phyloP scores from a whole-genome alignment of 2,113 vertebrate species.

The Apus apus region DNA sequence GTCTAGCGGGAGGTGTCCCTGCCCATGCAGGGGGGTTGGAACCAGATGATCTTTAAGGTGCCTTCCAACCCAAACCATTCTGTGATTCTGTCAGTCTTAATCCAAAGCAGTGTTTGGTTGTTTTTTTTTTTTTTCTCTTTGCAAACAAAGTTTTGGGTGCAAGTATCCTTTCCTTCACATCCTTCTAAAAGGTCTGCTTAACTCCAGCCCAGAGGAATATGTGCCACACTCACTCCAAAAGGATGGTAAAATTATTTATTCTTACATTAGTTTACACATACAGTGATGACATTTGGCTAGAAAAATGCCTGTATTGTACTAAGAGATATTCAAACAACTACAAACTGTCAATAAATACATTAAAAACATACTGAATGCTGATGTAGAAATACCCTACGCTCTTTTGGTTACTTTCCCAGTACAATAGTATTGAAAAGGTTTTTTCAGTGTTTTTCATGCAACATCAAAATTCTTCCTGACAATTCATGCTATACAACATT shows the following conservation, averaged over 20 bases:
- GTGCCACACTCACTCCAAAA: not conserved
- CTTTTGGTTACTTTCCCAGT: not conserved
- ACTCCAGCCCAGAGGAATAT: not conserved
- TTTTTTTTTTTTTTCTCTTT: no score
- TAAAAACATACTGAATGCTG: not conserved
- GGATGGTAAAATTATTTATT: constrained; percentile 38
- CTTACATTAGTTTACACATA: not conserved
- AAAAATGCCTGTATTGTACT: not conserved
- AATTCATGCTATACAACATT: not conserved
- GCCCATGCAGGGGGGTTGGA: no score
- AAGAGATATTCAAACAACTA: not conserved
- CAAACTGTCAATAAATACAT: constrained; percentile 39
- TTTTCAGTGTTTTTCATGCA: constrained; percentile 51
- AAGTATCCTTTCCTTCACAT: not conserved
- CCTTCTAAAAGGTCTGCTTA: not conserved
- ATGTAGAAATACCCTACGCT: not conserved
- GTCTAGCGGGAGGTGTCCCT: no score
- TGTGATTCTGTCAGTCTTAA: not conserved
- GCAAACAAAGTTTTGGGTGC: not conserved
- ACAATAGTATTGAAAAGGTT: not conserved
- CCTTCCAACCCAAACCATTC: no score
- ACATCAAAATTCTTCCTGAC: constrained; percentile 21
- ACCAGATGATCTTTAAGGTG: no score
- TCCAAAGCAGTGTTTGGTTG: not conserved
- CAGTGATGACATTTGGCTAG: not conserved